These are phyloP conservation scores for Crypturellus tataupa DNA, from an alignment of 2,797 vertebrate species.

Conservation along the genomic window DNA sequence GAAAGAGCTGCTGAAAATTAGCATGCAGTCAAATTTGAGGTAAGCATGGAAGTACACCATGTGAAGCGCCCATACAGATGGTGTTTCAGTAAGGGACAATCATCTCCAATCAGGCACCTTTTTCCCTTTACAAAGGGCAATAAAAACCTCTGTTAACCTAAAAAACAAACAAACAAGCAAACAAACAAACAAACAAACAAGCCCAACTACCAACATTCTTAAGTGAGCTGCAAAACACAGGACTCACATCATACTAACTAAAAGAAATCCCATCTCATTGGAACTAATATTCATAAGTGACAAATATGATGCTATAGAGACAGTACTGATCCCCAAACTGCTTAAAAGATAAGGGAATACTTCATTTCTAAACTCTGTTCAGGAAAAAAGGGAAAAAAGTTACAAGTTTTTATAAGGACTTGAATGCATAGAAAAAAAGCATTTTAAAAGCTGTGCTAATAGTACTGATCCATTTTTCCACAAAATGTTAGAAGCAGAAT, in stretches of 20 bases:
- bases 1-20: slow-evolving; percentile 39
- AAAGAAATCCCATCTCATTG: neutral
- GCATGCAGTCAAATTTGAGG: neutral
- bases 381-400: neutral
- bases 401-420: neutral
- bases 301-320: slow-evolving; percentile 5
- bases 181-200: no score
- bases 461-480: slow-evolving; percentile 4
- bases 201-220: no score
- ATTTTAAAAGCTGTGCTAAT: neutral
- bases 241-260: no score
- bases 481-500: neutral
- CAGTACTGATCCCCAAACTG: neutral
- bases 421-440: neutral
- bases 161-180: no score
- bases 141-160: no score
- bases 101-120: no score
- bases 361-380: slow-evolving; percentile 11
- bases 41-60: no score
- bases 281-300: neutral
- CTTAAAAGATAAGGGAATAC: slow-evolving; percentile 21
- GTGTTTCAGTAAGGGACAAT: no score
- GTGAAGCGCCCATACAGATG: no score
- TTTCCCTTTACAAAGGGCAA: no score
- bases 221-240: no score